Percentiles rank a stretch among this genome's conserved stretches.
Conservation (phyloP, 2,113 vertebrate species). For the Lonchura striata region DNA sequence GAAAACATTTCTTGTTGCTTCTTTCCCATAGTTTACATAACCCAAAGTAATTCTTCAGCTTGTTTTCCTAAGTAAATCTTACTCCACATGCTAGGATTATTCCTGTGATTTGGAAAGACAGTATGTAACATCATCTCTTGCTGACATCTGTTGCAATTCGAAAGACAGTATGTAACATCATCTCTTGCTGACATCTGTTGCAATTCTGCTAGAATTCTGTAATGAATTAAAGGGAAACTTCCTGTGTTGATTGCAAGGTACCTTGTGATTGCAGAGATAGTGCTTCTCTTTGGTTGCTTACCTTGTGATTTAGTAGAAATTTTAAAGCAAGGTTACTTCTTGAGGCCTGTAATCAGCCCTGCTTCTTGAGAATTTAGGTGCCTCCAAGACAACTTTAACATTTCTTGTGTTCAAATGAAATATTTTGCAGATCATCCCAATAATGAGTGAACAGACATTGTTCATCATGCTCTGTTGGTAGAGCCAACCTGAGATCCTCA, state of each 20-base stretch:
- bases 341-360: not conserved
- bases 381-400: not conserved
- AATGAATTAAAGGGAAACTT: constrained; percentile 3
- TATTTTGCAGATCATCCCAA: not conserved
- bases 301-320: not conserved
- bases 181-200: not conserved
- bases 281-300: not conserved
- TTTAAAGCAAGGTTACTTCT: not conserved
- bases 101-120: not conserved
- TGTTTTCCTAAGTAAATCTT: constrained; percentile 9
- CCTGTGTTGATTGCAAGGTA: not conserved
- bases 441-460: not conserved
- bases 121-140: not conserved
- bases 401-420: not conserved
- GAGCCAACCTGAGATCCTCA: not conserved
- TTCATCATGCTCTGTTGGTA: not conserved
- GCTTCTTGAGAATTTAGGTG: not conserved
- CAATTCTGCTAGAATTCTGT: not conserved
- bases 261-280: not conserved
- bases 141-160: constrained; percentile 19
- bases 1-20: not conserved
- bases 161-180: not conserved
- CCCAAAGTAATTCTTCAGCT: not conserved
- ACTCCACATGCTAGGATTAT: not conserved
- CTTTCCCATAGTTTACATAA: not conserved